Evolutionary conservation across 2,888 invertebrate genomes (phyloP).

Genomic region (Trissonchulus latispiculum): DNA sequence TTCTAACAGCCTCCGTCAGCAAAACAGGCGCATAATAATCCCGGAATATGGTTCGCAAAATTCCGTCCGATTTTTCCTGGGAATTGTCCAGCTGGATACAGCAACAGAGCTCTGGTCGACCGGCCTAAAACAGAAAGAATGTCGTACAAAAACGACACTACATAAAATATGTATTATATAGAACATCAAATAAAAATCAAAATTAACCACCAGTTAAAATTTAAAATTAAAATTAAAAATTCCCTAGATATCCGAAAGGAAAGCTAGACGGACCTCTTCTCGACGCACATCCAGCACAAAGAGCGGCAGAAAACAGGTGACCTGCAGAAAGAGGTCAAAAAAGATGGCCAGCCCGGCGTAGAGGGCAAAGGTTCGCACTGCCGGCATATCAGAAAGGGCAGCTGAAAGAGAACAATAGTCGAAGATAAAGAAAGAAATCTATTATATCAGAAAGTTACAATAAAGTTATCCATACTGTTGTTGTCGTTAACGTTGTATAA

Average conservation of each 20-base stretch:
- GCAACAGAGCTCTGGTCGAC: constrained; percentile 69
- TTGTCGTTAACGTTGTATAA: too few species aligned
- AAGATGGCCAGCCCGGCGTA: constrained; percentile 91
- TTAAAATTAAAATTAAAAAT: too few species aligned
- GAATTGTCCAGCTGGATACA: constrained; percentile 55
- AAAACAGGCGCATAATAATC: constrained; percentile 57
- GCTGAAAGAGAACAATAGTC: constrained; percentile 55
- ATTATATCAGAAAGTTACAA: too few species aligned
- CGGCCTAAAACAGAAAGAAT: too few species aligned
- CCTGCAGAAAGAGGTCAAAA: constrained; percentile 85
- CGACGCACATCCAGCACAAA: constrained; percentile 75
- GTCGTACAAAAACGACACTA: too few species aligned
- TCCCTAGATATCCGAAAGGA: too few species aligned
- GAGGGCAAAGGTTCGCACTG: constrained; percentile 86
- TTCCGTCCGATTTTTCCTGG: constrained; percentile 51
- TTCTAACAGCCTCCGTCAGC: constrained; percentile 43
- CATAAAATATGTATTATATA: too few species aligned
- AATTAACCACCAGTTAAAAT: too few species aligned
- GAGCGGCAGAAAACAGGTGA: constrained; percentile 87
- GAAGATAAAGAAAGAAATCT: too few species aligned
- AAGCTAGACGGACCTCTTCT: constrained; percentile 60
- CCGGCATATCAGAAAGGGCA: constrained; percentile 90
- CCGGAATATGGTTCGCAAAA: constrained; percentile 74
- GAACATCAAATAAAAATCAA: too few species aligned
- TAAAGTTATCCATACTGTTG: too few species aligned